phyloP scores from a whole-genome alignment of 1,140 invertebrate species.

The Dreissena polymorpha region DNA sequence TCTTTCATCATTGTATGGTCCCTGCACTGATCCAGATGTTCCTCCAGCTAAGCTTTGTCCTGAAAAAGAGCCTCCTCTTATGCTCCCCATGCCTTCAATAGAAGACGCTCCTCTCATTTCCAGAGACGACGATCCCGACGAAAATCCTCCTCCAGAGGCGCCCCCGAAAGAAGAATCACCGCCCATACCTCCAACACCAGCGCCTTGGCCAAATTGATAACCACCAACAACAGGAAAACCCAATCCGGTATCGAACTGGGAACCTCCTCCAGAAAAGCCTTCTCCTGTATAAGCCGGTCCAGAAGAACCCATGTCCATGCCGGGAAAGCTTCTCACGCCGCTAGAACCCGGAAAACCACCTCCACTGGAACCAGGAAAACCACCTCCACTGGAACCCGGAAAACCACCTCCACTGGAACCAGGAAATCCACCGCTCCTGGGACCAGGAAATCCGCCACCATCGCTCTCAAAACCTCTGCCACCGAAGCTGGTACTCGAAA shows the following conservation, averaged over 20 bases:
- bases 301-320: background rate
- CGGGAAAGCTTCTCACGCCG: too few species aligned
- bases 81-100: background rate
- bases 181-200: background rate
- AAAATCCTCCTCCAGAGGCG: background rate
- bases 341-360: background rate
- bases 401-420: constrained; percentile 6
- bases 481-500: background rate
- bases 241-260: background rate
- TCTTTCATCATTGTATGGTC: background rate
- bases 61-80: background rate
- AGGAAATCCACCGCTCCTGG: background rate
- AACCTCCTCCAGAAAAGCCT: background rate
- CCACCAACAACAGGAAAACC: background rate
- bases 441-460: background rate
- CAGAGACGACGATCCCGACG: background rate
- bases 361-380: background rate
- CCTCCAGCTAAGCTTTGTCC: background rate
- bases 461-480: background rate
- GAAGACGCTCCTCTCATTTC: background rate
- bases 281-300: background rate
- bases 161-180: background rate
- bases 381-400: background rate
- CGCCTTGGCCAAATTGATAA: background rate
- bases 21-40: background rate